Evolutionary conservation across 2,888 invertebrate species (phyloP).

Genomic region (Caenorhabditis plicata): DNA sequence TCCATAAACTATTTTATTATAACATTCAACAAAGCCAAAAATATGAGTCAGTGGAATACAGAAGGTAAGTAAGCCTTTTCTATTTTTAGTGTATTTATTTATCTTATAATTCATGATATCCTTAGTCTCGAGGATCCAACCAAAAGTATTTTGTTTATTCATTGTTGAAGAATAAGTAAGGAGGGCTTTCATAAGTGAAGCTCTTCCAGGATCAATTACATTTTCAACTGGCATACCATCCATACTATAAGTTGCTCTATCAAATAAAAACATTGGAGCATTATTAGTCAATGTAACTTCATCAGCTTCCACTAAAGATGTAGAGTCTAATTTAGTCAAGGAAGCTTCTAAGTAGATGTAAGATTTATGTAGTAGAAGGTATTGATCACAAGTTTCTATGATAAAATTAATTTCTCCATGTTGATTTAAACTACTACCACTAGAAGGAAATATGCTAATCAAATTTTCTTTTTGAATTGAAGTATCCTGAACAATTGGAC

Average conservation of each 20-base stretch:
- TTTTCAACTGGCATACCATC: slow-evolving; percentile 28
- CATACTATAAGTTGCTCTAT: slow-evolving; percentile 40
- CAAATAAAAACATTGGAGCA: slow-evolving; percentile 46
- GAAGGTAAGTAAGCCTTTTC: slow-evolving; percentile 33
- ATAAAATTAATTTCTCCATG: slow-evolving; percentile 43
- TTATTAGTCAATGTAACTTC: slow-evolving; percentile 43
- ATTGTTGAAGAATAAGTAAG: slow-evolving; percentile 30
- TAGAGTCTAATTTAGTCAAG: slow-evolving; percentile 29
- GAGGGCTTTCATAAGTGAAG: background rate
- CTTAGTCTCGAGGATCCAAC: slow-evolving; percentile 34
- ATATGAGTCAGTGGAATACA: slow-evolving; percentile 47
- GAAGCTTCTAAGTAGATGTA: slow-evolving; percentile 37
- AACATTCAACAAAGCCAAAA: slow-evolving; percentile 52
- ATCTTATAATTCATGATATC: slow-evolving; percentile 41
- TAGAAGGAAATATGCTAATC: slow-evolving; percentile 22
- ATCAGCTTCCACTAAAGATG: slow-evolving; percentile 19
- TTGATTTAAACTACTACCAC: slow-evolving; percentile 30
- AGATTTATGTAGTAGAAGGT: slow-evolving; percentile 31
- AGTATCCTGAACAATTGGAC: slow-evolving; percentile 24
- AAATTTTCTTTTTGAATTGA: slow-evolving; percentile 27
- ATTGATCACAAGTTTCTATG: slow-evolving; percentile 38
- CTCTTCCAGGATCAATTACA: slow-evolving; percentile 34
- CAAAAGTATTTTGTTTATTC: slow-evolving; percentile 50
- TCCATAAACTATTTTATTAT: slow-evolving; percentile 46
- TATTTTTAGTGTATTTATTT: slow-evolving; percentile 41